Percentiles rank a stretch among this genome's conserved stretches.
phyloP scores from a whole-genome alignment of 2,797 vertebrate genomes.

The Loris lydekkerianus region DNA sequence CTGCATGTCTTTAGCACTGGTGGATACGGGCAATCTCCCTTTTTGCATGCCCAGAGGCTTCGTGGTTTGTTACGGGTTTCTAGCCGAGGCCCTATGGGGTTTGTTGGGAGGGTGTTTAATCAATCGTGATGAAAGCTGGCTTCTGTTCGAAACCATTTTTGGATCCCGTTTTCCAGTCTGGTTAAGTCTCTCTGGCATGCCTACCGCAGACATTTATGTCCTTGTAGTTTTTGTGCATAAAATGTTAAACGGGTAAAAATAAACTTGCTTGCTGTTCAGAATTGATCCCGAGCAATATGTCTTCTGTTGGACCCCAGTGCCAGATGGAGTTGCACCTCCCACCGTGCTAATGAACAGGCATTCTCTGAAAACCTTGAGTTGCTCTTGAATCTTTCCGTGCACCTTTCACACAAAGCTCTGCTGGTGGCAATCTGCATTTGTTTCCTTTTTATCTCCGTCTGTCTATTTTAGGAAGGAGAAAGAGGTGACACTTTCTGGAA shows the following conservation, averaged over 20 bases:
- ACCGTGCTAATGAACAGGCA: slow-evolving; percentile 68
- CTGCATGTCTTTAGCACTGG: background rate
- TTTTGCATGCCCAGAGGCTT: background rate
- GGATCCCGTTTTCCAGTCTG: slow-evolving; percentile 45
- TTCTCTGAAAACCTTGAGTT: slow-evolving; percentile 81
- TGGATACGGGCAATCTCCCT: background rate
- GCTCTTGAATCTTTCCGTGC: slow-evolving; percentile 78
- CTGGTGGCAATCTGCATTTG: slow-evolving; percentile 35
- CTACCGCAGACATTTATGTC: slow-evolving; percentile 62
- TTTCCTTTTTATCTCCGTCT: background rate
- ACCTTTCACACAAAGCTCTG: slow-evolving; percentile 50
- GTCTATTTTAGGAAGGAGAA: slow-evolving; percentile 54
- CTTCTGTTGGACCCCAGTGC: slow-evolving; percentile 51
- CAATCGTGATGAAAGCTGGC: slow-evolving; percentile 60
- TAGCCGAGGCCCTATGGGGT: background rate
- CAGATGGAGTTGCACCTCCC: slow-evolving; percentile 74
- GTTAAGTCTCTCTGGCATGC: slow-evolving; percentile 62
- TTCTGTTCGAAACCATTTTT: slow-evolving; percentile 65
- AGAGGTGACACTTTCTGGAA: slow-evolving; percentile 54
- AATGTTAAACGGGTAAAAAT: slow-evolving; percentile 73
- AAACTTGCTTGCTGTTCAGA: slow-evolving; percentile 74
- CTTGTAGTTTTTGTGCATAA: slow-evolving; percentile 73
- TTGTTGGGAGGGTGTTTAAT: slow-evolving; percentile 68
- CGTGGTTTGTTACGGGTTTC: slow-evolving; percentile 27
- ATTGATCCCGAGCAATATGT: slow-evolving; percentile 55